Percentiles rank a stretch among this genome's conserved stretches.
These are phyloP conservation scores for Excalfactoria chinensis DNA, from an alignment of 2,113 vertebrate species.

Conservation along the genomic window DNA sequence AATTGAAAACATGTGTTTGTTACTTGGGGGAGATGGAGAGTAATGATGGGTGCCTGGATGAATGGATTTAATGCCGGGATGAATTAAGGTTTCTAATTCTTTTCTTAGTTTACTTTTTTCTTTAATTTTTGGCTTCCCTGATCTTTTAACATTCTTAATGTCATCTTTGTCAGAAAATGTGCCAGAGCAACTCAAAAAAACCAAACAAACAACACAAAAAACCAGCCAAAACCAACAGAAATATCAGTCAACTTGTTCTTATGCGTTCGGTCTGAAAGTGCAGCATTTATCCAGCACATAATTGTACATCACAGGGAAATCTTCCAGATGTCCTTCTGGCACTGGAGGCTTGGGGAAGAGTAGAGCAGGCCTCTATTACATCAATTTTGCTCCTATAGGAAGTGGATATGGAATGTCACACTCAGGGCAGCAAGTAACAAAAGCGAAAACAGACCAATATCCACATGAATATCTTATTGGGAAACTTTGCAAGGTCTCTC, in stretches of 20 bases:
- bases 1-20: background rate
- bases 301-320: background rate
- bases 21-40: background rate
- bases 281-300: background rate
- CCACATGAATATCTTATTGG: background rate
- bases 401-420: background rate
- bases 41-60: too few relatives aligned
- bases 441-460: background rate
- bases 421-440: background rate
- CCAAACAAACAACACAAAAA: too few relatives aligned
- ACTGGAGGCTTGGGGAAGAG: background rate
- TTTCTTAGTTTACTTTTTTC: background rate
- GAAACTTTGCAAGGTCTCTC: background rate
- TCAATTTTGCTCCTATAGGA: background rate
- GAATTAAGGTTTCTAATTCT: background rate
- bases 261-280: background rate
- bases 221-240: background rate
- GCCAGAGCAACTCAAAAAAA: too few relatives aligned
- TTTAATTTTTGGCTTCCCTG: background rate
- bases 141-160: background rate
- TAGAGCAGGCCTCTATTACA: background rate
- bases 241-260: background rate
- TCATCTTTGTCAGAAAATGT: background rate
- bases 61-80: background rate
- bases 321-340: background rate